phyloP scores from a whole-genome alignment of 2,888 invertebrate genomes.

The Muscina levida region DNA sequence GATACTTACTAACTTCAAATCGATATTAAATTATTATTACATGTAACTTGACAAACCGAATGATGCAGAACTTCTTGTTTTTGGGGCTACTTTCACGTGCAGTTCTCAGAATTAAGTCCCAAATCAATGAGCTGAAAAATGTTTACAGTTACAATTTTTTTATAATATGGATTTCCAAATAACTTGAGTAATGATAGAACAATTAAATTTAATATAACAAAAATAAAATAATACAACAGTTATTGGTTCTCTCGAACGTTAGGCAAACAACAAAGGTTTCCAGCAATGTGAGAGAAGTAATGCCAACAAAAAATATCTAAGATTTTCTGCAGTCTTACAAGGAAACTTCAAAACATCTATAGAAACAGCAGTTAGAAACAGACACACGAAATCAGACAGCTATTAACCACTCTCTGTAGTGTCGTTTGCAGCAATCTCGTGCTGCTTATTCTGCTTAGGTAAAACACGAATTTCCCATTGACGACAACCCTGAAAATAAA shows the following conservation, averaged over 20 bases:
- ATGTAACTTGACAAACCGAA: no score
- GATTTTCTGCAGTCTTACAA: slow-evolving; percentile 57
- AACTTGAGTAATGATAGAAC: no score
- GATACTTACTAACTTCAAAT: no score
- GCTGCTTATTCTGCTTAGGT: not conserved
- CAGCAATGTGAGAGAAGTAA: slow-evolving; percentile 17
- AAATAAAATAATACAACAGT: no score
- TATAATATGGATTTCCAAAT: no score
- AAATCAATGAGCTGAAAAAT: no score
- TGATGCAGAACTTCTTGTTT: no score
- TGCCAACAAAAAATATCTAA: slow-evolving; percentile 45
- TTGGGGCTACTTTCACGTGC: no score
- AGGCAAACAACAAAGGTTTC: not conserved
- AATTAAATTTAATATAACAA: no score
- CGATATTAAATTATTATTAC: no score
- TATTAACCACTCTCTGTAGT: not conserved
- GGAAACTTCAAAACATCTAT: slow-evolving; percentile 31
- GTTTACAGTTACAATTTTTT: no score
- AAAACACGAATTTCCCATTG: slow-evolving; percentile 4
- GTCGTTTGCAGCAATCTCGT: not conserved
- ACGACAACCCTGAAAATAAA: not conserved
- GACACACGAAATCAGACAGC: not conserved
- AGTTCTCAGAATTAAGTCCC: no score
- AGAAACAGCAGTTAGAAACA: not conserved
- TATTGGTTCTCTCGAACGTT: not conserved